Percentiles rank a stretch among this genome's conserved stretches.
These are phyloP conservation scores for Sweltsa coloradensis DNA, from an alignment of 1,140 invertebrate species.

Conservation along the genomic window DNA sequence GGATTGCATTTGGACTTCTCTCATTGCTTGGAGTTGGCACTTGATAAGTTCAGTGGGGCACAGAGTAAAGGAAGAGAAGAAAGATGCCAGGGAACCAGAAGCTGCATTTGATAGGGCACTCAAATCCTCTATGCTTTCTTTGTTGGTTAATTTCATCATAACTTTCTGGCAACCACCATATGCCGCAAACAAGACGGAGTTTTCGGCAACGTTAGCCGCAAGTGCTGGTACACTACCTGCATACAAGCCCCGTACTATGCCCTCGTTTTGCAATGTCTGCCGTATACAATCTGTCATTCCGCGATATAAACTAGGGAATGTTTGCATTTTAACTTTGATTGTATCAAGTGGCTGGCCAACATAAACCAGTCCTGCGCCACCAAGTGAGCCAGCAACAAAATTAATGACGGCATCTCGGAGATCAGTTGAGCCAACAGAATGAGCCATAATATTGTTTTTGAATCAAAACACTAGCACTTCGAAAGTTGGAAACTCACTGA, in stretches of 20 bases:
- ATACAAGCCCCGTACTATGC: conserved; percentile 74
- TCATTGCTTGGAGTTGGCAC: conserved; percentile 91
- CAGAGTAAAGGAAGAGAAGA: conserved; percentile 91
- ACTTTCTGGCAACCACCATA: conserved; percentile 93
- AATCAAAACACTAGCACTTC: too few species aligned
- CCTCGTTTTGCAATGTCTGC: conserved; percentile 61
- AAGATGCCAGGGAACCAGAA: conserved; percentile 91
- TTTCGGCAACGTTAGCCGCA: conserved; percentile 92
- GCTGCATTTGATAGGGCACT: conserved; percentile 72
- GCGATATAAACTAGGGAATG: conserved; percentile 83
- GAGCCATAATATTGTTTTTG: too few species aligned
- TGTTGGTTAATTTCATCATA: conserved; percentile 25
- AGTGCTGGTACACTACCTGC: conserved; percentile 89
- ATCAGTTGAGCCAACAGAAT: neutral
- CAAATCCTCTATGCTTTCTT: conserved; percentile 58
- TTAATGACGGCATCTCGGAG: conserved; percentile 8
- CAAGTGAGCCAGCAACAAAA: conserved; percentile 6
- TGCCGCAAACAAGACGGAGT: conserved; percentile 92
- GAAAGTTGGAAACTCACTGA: too few species aligned
- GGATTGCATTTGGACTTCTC: conserved; percentile 52
- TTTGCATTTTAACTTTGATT: conserved; percentile 98
- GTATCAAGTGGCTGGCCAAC: conserved; percentile 98
- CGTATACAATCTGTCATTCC: conserved; percentile 78
- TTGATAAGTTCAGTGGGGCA: conserved; percentile 98
- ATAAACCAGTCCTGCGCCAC: conserved; percentile 83